Conservation (phyloP, 2,888 invertebrate species). For the Nymphalis polychloros region DNA sequence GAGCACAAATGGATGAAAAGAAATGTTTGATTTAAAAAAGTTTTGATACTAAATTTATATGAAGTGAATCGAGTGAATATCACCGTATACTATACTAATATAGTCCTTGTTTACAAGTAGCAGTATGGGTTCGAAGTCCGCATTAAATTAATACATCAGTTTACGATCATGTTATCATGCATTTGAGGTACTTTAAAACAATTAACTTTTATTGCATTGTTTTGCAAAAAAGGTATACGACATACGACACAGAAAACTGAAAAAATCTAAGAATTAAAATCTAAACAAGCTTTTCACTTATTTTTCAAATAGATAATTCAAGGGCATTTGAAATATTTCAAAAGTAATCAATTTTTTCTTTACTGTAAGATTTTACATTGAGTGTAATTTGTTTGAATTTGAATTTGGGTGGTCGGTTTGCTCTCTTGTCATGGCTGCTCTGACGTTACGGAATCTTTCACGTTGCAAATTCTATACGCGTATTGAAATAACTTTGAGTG, state of each 20-base stretch:
- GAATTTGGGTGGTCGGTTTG: neutral
- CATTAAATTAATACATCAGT: constrained; percentile 44
- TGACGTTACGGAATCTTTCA: constrained; percentile 58
- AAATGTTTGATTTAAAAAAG: neutral
- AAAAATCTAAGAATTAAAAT: neutral
- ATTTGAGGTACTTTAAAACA: constrained; percentile 28
- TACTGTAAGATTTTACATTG: neutral
- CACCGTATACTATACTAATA: neutral
- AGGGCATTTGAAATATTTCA: too few species aligned
- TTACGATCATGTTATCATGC: constrained; percentile 38
- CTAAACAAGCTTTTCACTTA: neutral
- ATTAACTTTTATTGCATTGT: constrained; percentile 16
- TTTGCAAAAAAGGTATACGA: constrained; percentile 43
- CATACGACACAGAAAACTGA: neutral
- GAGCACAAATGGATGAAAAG: too few species aligned
- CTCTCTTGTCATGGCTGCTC: constrained; percentile 44
- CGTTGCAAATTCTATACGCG: constrained; percentile 72
- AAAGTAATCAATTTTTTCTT: too few species aligned
- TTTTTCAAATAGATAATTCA: too few species aligned
- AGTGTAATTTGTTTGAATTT: neutral
- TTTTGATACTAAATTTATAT: constrained; percentile 1
- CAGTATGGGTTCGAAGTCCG: constrained; percentile 41
- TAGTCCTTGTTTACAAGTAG: constrained; percentile 22
- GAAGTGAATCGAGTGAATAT: neutral
- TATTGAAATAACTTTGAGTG: constrained; percentile 75